Base-by-base conservation (phyloP, 2,113 vertebrate genomes). In the Zingel zingel region DNA sequence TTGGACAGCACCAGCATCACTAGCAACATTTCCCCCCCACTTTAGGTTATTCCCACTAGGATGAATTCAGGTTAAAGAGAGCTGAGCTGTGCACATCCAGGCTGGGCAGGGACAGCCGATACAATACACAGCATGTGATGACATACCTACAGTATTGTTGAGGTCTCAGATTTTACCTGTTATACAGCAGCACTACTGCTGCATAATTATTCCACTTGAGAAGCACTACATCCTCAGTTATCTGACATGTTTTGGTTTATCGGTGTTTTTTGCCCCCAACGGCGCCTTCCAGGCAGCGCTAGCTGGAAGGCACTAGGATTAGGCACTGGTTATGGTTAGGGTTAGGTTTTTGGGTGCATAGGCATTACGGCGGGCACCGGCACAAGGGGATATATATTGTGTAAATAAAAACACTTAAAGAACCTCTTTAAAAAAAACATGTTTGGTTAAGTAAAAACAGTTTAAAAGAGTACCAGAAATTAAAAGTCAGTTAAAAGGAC, bases 11-110 rank as follows among this genome's bases (percentile, higher is more conserved):
- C 19, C 68, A 74, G 74, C 50, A 62, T 67, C 76, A 53, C 30
- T 30, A 73, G 50, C 51, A 90, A 50, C 43, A 59, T 48, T 36
- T 23, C 23, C 18, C 48, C 48, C n/a, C 36, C 27, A 58, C 63
- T 79, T 68, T 3, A 45, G 62, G 39, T 69, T 70, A 80, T 84
- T 67, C 72, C 73, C 81, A 47, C 58, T 30, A 30, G 65, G 19
- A 62, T 58, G 27, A 75, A 65, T 71, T 64, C 56, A 70, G 21
- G n/a, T 80, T 70, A 77, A 79, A 86, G 72, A 85, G 53, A 77
- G 70, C 79, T 79, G 78, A 84, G 74, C 63, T 68, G 27, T 21
- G 68, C 79, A 89, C 33, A 78, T 74, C 14, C 36, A n/a, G 18
- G 66, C 30, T 45, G 19, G 19, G 30, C 64, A 53, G 50, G 74